Base-by-base conservation (phyloP, 1,140 invertebrate genomes). In the Rhopalosiphum padi region DNA sequence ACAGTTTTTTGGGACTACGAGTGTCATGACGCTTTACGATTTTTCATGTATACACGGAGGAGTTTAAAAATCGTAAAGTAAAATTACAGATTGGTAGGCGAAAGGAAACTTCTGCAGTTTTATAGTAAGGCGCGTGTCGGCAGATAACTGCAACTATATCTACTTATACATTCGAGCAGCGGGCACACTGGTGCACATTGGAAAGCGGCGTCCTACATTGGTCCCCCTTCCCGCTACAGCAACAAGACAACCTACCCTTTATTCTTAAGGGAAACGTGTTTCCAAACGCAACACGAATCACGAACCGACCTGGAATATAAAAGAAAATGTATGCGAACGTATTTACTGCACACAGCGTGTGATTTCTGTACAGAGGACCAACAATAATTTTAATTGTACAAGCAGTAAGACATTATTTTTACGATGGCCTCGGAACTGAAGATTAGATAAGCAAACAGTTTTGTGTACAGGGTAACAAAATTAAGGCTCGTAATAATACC, bases 131-230 rank as follows among this genome's bases (percentile, higher is more conserved):
- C 60, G 60, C 15, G 9, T 8, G 3, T 11, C n/a, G 48, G 15
- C 35, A 37, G 6, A 89, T n/a, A 68, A 68, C 60, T 68, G 3
- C 30, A 30, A 68, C 60, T 68, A 68, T 68, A 68, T 68, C 60
- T 68, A 68, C 60, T 68, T 68, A 68, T 18, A 68, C n/a, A 68
- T 68, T 68, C 30, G 87, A 18, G 48, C n/a, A 18, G 21, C 48
- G 1, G n/a, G 48, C n/a, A n/a, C 46, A 89, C n/a, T 21, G 9
- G 22, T 3, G 37, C 11, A 35, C 53, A 90, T 90, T 90, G 89
- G 89, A 90, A 90, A 90, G 89, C 55, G 89, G 37, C 55, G 89
- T 90, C 89, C 89, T 90, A 90, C 89, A 90, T 90, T 90, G 21
- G 25, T 25, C 41, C 37, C 53, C 30, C 55, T 55, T 30, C 53